phyloP scores from a whole-genome alignment of 2,888 invertebrate genomes.

The Hartigia nigra region DNA sequence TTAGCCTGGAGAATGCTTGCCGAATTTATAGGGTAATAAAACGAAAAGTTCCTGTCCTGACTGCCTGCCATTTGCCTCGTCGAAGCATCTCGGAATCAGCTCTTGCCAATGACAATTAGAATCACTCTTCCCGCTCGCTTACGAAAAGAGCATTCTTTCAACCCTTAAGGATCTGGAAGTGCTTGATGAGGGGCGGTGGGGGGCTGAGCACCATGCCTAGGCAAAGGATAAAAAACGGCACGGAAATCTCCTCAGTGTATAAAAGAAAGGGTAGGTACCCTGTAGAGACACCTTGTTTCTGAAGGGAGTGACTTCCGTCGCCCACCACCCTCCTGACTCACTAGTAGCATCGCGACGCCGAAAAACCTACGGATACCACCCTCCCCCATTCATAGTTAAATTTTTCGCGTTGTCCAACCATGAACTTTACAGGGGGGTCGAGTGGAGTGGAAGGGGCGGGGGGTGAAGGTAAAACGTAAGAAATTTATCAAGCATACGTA shows the following conservation, averaged over 20 bases:
- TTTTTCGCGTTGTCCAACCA: background rate
- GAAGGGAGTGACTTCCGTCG: background rate
- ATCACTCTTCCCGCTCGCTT: background rate
- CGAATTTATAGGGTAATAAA: constrained; percentile 7
- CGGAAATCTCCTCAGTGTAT: background rate
- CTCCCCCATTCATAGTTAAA: background rate
- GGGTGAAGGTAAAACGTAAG: background rate
- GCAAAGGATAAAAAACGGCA: background rate
- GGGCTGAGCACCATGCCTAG: too few relatives aligned
- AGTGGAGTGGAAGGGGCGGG: too few relatives aligned
- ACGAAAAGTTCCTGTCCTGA: background rate
- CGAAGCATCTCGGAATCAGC: background rate
- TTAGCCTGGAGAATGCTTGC: constrained; percentile 1
- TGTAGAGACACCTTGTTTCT: background rate
- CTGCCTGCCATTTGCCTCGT: background rate
- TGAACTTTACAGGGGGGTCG: background rate
- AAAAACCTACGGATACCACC: background rate
- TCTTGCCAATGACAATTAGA: constrained; percentile 5
- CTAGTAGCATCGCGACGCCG: background rate
- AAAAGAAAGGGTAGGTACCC: background rate
- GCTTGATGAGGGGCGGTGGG: background rate
- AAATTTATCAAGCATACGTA: background rate
- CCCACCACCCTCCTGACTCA: background rate
- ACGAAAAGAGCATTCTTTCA: background rate
- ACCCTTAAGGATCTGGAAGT: background rate